Conservation (phyloP, 2,888 invertebrate genomes). For the Oegoconia quadripuncta region DNA sequence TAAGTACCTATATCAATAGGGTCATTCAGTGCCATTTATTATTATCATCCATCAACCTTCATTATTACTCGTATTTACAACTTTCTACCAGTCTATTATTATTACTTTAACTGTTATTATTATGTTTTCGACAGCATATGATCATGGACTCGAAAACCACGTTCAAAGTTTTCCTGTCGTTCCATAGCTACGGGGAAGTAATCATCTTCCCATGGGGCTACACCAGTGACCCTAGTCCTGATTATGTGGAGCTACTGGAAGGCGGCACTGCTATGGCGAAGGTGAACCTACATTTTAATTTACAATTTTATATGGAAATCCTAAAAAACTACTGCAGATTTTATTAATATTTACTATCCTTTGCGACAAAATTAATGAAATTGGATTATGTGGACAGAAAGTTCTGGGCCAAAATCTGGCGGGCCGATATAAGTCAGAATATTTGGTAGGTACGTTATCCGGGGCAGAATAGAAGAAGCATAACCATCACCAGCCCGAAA, state of each 20-base stretch:
- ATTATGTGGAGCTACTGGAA: conserved; percentile 62
- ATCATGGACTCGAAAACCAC: conserved; percentile 33
- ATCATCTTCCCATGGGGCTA: conserved; percentile 72
- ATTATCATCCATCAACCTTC: too few species aligned
- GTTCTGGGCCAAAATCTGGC: too few species aligned
- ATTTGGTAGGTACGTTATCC: too few species aligned
- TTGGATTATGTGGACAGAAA: too few species aligned
- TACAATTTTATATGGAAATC: too few species aligned
- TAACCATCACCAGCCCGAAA: too few species aligned
- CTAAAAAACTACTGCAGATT: too few species aligned
- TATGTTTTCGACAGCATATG: conserved; percentile 35
- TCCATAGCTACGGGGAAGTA: conserved; percentile 69
- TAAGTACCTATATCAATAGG: conserved; percentile 24
- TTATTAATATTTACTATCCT: too few species aligned
- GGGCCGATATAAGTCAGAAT: too few species aligned
- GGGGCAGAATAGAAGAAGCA: too few species aligned
- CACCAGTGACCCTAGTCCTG: conserved; percentile 58
- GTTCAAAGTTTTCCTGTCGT: conserved; percentile 66
- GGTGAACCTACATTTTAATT: conserved; percentile 29
- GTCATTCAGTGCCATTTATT: too few species aligned
- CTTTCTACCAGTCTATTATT: not conserved
- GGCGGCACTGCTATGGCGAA: conserved; percentile 66
- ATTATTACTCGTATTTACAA: not conserved
- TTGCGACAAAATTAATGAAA: too few species aligned
- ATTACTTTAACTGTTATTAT: conserved; percentile 1